phyloP scores from a whole-genome alignment of 2,888 invertebrate species.

The Bellardia bayeri region DNA sequence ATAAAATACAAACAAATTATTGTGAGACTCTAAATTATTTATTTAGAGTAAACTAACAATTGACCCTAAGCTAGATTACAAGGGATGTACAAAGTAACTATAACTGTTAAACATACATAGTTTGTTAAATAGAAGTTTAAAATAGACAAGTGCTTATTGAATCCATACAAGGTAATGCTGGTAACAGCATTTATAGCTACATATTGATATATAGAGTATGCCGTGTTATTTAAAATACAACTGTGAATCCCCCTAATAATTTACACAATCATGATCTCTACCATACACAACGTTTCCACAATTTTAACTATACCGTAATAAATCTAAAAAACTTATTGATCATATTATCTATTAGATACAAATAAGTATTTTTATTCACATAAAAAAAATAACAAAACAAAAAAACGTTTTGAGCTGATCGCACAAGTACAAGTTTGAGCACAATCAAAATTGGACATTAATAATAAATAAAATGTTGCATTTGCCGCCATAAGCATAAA shows the following conservation, averaged over 20 bases:
- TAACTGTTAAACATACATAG: too few relatives aligned
- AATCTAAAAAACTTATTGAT: constrained; percentile 25
- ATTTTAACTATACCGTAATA: not conserved
- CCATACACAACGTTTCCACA: not conserved
- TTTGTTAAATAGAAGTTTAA: too few relatives aligned
- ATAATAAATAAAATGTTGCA: constrained; percentile 64
- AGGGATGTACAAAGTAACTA: too few relatives aligned
- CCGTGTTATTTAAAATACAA: not conserved
- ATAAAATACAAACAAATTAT: too few relatives aligned
- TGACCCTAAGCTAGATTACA: too few relatives aligned
- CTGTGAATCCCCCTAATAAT: constrained; percentile 3
- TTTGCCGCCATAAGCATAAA: constrained; percentile 62
- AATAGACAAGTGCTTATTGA: too few relatives aligned
- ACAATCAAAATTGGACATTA: constrained; percentile 61
- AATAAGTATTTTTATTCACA: constrained; percentile 16
- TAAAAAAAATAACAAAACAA: constrained; percentile 14
- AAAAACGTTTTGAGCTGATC: constrained; percentile 19
- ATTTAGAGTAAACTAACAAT: too few relatives aligned
- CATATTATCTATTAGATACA: constrained; percentile 48
- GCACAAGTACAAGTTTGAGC: constrained; percentile 36
- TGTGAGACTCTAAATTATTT: too few relatives aligned
- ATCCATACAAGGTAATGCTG: too few relatives aligned
- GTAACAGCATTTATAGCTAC: too few relatives aligned
- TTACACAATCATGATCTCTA: not conserved
- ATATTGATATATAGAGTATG: too few relatives aligned